These are phyloP conservation scores for Centropyge bicolor DNA, from an alignment of 2,797 vertebrate species.

Conservation along the genomic window DNA sequence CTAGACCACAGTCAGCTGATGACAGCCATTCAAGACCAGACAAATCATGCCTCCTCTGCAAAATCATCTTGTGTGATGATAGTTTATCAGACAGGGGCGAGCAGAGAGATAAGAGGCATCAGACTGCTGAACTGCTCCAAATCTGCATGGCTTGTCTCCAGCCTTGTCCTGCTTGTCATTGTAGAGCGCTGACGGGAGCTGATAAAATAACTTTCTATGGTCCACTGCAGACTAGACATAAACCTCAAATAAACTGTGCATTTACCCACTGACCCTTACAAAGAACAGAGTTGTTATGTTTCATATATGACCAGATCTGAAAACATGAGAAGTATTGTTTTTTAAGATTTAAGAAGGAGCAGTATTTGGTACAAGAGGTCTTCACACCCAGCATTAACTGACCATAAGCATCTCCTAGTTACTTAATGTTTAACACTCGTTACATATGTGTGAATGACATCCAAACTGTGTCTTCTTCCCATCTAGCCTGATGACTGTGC, in stretches of 20 bases:
- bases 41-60: conserved; percentile 62
- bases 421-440: conserved; percentile 2
- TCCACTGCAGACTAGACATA: conserved; percentile 15
- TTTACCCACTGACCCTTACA: conserved; percentile 17
- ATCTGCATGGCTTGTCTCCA: conserved; percentile 42
- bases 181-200: conserved; percentile 46
- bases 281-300: background rate
- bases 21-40: conserved; percentile 63
- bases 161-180: conserved; percentile 46
- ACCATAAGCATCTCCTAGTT: background rate
- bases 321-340: conserved; percentile 21
- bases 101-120: conserved; percentile 63
- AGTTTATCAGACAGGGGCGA: conserved; percentile 62
- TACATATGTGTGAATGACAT: background rate
- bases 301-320: background rate
- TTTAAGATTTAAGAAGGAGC: conserved; percentile 8
- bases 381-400: background rate
- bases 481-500: conserved; percentile 95
- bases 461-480: conserved; percentile 44
- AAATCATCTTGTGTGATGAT: conserved; percentile 55
- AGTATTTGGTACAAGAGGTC: background rate
- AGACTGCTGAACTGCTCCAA: conserved; percentile 48
- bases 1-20: conserved; percentile 47
- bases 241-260: conserved; percentile 15
- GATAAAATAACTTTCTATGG: conserved; percentile 41